Base-by-base conservation (phyloP, 2,113 vertebrate species). In the Heterotis niloticus region DNA sequence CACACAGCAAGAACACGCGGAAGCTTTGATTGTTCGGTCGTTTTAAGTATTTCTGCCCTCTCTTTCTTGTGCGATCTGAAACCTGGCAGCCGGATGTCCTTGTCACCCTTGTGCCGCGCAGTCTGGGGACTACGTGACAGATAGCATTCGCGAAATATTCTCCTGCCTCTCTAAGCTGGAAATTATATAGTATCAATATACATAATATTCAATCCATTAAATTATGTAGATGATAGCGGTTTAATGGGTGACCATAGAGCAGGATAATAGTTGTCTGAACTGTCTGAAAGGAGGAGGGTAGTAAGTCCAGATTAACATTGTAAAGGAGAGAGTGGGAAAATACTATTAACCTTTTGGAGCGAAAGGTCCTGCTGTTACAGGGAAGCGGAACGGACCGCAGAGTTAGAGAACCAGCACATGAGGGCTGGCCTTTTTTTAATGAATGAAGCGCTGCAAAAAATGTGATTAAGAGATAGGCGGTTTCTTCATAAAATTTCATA, bases 381-480 rank as follows among this genome's bases (percentile, higher is more conserved):
- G 65, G 64, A 76, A 76, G 64, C 1, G 24, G 73, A n/a, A 34
- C 64, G n/a, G 72, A 52, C 73, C 57, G 73, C 54, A 75, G 79
- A 59, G 79, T 3, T 12, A 69, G 23, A 75, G 52, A 69, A 24
- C 59, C 29, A 10, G 16, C 54, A 24, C 16, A 60, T 60, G 29
- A 64, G 29, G 72, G 29, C 34, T 24, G 65, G 52, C 12, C 54
- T 51, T 62, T 66, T 59, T n/a, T 75, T 72, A 57, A 69, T 76
- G 60, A 51, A 65, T 80, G 69, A 54, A 56, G 57, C 62, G 34
- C 75, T 29, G 17, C 23, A 67, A 34, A 23, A 51, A 56, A 59
- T 64, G 75, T 77, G 77, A 81, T 81, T 81, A 81, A 65, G 54
- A 65, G 75, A 77, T 52, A 77, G 29, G 56, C 24, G 28, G 44